These are phyloP conservation scores for Polia nebulosa DNA, from an alignment of 2,888 invertebrate species.

Conservation along the genomic window DNA sequence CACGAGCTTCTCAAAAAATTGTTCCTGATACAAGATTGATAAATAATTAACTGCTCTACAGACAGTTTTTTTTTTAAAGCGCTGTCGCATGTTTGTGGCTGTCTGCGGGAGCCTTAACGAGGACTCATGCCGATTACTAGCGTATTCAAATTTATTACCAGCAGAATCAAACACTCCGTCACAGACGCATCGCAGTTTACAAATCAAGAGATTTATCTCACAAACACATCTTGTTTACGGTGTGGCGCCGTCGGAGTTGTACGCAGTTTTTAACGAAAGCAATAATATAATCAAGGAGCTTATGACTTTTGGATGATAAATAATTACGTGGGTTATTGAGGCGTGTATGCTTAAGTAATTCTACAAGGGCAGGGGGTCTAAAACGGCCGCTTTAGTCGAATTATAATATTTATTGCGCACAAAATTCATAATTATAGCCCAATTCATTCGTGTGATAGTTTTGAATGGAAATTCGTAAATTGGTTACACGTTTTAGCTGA, in stretches of 20 bases:
- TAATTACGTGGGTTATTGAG: conserved; percentile 34
- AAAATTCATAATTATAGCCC: no score
- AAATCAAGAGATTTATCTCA: conserved; percentile 67
- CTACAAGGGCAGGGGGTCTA: no score
- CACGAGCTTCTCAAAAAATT: no score
- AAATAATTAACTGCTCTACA: neutral
- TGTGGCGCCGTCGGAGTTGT: conserved; percentile 57
- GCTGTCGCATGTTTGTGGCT: neutral
- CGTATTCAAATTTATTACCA: conserved; percentile 55
- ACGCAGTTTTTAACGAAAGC: conserved; percentile 46
- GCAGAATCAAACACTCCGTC: conserved; percentile 59
- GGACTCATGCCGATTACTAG: conserved; percentile 41
- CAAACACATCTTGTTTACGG: conserved; percentile 62
- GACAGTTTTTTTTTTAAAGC: neutral
- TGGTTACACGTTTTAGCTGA: no score
- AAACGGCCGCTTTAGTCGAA: no score
- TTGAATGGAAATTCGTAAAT: no score
- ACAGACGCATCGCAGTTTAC: conserved; percentile 58
- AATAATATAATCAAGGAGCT: conserved; percentile 16
- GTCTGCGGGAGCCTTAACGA: neutral
- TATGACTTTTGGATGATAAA: conserved; percentile 11
- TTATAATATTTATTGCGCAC: no score
- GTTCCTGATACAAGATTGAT: no score
- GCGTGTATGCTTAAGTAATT: conserved; percentile 3
- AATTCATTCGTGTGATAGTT: no score